Base-by-base conservation (phyloP, 1,140 invertebrate species). In the Drosophila obscura region DNA sequence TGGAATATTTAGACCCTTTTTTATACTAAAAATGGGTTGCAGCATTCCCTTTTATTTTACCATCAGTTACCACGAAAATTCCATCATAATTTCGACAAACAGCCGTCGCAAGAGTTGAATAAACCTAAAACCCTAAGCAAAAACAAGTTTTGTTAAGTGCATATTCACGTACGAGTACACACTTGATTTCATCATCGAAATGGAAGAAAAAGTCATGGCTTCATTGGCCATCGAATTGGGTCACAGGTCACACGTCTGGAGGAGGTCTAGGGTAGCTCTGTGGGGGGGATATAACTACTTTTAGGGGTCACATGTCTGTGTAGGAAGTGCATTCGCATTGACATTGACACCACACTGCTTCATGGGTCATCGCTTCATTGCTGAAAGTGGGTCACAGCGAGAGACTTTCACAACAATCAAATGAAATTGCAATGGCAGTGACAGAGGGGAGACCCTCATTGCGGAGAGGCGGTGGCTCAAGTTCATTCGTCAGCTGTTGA, bases 61-160 rank as follows among this genome's bases (percentile, higher is more conserved):
- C 19, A 19, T 19, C 19, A 19, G 19, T 19, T 19, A 19, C 19
- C 19, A 19, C 19, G 19, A 19, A 19, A 19, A 19, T 19, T 19
- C 19, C 19, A 19, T 19, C 19, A 19, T 19, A 19, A 19, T 19
- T 19, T 2, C 26, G 1, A 6, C 35, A 5, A 13, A 39, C 4
- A 39, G 11, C 11, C 35, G 4, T 61, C 48, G 61, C 24, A 56
- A 26, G 41, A 35, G 80, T 83, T 84, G 77, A 81, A 73, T 59
- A 57, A 57, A 77, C 77, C 76, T 63, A 58, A 16, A 68, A 24
- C 13, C n/a, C 19, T 62, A 43, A 19, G 46, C 6, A 9, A 76
- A 83, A 85, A 85, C 81, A 49, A 57, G 80, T 81, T 82, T 52
- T 45, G 13, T 41, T 22, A 43, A 77, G 39, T 78, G 68, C 74